Conservation (phyloP, 2,888 invertebrate genomes). For the Idaea biselata region DNA sequence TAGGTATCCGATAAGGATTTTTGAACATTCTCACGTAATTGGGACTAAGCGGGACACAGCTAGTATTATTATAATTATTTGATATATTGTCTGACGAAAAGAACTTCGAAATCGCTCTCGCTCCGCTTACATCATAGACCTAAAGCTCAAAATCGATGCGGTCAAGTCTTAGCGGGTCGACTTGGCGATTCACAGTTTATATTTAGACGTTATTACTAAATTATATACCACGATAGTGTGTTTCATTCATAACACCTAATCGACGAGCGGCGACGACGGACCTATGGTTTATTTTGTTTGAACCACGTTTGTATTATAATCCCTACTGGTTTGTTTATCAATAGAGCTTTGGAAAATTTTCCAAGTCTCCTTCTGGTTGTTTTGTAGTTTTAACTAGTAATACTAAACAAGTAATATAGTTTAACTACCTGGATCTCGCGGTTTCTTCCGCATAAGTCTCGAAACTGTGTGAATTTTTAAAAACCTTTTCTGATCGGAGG, state of each 20-base stretch:
- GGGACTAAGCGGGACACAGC: too few relatives aligned
- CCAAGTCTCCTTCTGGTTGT: background rate
- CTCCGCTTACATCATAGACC: background rate
- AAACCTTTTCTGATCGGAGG: too few relatives aligned
- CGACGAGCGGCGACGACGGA: constrained; percentile 23
- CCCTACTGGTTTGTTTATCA: constrained; percentile 1
- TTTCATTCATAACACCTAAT: constrained; percentile 8
- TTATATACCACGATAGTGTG: constrained; percentile 23
- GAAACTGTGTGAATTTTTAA: too few relatives aligned
- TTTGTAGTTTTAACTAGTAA: background rate
- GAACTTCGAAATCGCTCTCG: constrained; percentile 3
- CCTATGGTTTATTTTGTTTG: constrained; percentile 22
- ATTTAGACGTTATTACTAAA: constrained; percentile 36
- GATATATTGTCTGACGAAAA: background rate
- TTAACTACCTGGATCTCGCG: too few relatives aligned
- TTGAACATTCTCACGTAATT: too few relatives aligned
- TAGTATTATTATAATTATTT: background rate
- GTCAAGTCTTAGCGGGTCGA: constrained; percentile 37
- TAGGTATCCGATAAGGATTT: too few relatives aligned
- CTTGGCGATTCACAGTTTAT: constrained; percentile 37
- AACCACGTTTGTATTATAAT: background rate
- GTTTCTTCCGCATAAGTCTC: too few relatives aligned
- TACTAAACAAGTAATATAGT: too few relatives aligned
- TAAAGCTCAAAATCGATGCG: constrained; percentile 34
- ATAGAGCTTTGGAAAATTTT: background rate